A percentile compares a stretch with the other conserved stretches of the same genome.
Conservation (phyloP, 2,888 invertebrate genomes). For the Blastobasis adustella region DNA sequence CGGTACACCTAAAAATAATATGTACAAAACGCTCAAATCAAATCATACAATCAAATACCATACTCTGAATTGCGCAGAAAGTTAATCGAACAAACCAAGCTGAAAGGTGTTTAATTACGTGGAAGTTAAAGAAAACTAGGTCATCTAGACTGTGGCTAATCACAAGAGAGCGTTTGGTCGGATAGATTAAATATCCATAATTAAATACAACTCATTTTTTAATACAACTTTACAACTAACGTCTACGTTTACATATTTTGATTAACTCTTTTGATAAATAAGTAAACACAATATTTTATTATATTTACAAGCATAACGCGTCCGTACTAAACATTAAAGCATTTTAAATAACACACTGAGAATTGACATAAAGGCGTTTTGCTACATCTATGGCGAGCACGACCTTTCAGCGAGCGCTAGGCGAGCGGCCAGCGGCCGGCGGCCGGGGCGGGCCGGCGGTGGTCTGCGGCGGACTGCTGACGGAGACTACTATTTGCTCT, state of each 20-base stretch:
- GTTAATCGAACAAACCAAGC: conserved; percentile 11
- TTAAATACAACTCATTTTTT: conserved; percentile 69
- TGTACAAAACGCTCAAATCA: conserved; percentile 61
- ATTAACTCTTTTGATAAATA: conserved; percentile 70
- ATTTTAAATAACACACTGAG: conserved; percentile 74
- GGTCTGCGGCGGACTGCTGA: conserved; percentile 67
- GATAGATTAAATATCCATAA: conserved; percentile 67
- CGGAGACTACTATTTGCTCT: conserved; percentile 66
- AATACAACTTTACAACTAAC: conserved; percentile 74
- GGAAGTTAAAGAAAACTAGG: conserved; percentile 46
- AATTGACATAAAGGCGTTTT: conserved; percentile 72
- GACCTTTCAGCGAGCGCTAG: too few species aligned
- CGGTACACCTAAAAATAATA: conserved; percentile 70
- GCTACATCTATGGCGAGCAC: conserved; percentile 61
- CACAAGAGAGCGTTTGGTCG: conserved; percentile 70
- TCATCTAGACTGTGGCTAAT: conserved; percentile 56
- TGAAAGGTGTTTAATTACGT: conserved; percentile 11
- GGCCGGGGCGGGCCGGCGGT: conserved; percentile 60
- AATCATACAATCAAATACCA: conserved; percentile 60
- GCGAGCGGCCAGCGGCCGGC: conserved; percentile 21
- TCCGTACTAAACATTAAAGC: conserved; percentile 67
- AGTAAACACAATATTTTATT: conserved; percentile 66
- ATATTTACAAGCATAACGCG: conserved; percentile 74
- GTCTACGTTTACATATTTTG: conserved; percentile 68
- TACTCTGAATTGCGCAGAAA: conserved; percentile 3